Base-by-base conservation (phyloP, 2,888 invertebrate genomes). In the Rosalia funebris region DNA sequence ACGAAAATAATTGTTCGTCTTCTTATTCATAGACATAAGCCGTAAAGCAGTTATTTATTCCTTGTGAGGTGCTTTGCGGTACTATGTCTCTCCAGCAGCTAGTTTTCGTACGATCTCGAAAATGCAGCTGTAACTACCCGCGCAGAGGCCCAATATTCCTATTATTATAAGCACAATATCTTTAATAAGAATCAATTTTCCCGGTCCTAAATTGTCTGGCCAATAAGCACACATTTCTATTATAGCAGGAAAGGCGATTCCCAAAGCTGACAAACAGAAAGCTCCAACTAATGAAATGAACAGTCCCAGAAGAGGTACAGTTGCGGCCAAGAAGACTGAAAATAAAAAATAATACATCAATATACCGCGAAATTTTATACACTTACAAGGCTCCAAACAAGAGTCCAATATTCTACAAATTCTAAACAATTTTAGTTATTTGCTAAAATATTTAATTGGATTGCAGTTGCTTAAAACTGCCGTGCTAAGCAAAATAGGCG, bases 211-310 rank as follows among this genome's bases (percentile, higher is more conserved):
- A 15, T 84, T 81, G 68, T 86, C 82, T 0, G 89, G 87, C 86
- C 88, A 92, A 60, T 87, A 83, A 0, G 90, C 89, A 74, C 92
- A 89, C 37, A 90, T 83, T 72, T 91, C 89, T 70, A 92, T 89
- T 20, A 90, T 84, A 0, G 91, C 90, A 15, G 92, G 91, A 76
- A 91, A 91, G 1, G 89, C 88, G 34, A 92, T 85, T 5, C 91
- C 91, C 45, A 92, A 81, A 1, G 89, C 88, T 2, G 91, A 90
- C 60, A 90, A 83, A 65, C 90, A 90, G 44, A 91, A 83, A 0
- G 91, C 89, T 25, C 92, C 92, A 62, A 92, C 89, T 45, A 92
- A 80, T 0, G 91, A 90, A 69, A 92, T 92, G 82, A 91, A 90
- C 2, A 91, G 82, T 37, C 88, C 89, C 58, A 92, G 82, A 57